A percentile compares a stretch with the other conserved stretches of the same genome.
phyloP scores from a whole-genome alignment of 2,113 vertebrate genomes.

The Pelmatolapia mariae region DNA sequence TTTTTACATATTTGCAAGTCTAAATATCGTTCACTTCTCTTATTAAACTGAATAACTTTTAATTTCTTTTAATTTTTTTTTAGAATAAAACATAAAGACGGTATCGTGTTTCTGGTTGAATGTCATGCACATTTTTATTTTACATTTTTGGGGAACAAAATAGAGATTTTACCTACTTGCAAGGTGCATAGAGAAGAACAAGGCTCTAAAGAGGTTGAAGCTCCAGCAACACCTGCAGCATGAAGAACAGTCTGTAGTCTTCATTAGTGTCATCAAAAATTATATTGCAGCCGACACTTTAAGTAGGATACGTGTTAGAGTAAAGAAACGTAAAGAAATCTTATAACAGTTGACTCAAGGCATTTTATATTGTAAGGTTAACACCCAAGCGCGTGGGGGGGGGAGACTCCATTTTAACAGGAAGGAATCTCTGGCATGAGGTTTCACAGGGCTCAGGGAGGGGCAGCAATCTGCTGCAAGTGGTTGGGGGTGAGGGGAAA shows the following conservation, averaged over 20 bases:
- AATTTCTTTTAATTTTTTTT: neutral
- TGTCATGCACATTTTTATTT: neutral
- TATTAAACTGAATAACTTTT: neutral
- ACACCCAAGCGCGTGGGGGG: neutral
- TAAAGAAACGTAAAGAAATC: neutral
- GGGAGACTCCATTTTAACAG: neutral
- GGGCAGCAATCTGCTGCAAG: neutral
- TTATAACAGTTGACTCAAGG: neutral
- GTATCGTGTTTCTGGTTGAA: rapidly evolving
- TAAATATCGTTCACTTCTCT: neutral
- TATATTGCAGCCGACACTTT: neutral
- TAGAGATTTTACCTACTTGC: neutral
- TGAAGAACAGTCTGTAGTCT: neutral
- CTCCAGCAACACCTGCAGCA: neutral
- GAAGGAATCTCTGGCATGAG: neutral
- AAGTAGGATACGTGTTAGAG: neutral
- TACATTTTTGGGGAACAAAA: neutral
- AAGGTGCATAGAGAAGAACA: neutral
- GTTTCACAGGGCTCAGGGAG: neutral
- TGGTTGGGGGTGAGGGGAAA: neutral
- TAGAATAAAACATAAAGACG: neutral
- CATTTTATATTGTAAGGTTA: neutral
- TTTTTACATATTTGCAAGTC: neutral
- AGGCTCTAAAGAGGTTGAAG: neutral
- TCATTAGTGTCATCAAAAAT: neutral